Conservation (phyloP, 2,113 vertebrate genomes). For the Prinia subflava region DNA sequence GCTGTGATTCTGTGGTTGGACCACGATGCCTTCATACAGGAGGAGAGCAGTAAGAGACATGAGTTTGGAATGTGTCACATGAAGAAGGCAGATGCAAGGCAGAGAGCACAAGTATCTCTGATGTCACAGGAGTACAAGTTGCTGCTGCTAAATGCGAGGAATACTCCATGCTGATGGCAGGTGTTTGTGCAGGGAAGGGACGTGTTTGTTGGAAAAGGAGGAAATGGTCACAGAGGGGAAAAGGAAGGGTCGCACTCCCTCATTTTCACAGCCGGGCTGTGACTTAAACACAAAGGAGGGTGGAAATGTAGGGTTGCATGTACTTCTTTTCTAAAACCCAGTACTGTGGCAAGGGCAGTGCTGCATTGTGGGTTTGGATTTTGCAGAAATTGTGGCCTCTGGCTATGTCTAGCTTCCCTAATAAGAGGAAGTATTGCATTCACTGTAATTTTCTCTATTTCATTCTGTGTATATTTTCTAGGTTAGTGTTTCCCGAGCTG, state of each 20-base stretch:
- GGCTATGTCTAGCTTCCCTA: neutral
- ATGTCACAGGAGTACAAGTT: neutral
- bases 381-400: neutral
- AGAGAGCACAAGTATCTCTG: neutral
- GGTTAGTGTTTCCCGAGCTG: neutral
- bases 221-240: neutral
- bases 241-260: no score
- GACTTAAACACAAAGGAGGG: neutral
- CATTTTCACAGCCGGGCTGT: neutral
- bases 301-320: neutral
- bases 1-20: neutral
- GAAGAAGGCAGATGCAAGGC: neutral
- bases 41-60: neutral
- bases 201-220: neutral
- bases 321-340: neutral
- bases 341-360: neutral
- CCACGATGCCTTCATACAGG: rapidly evolving
- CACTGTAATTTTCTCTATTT: neutral
- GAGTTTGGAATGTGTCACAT: neutral
- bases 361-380: neutral
- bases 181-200: neutral
- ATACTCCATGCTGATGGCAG: neutral
- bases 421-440: neutral
- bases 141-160: neutral
- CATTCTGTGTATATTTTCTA: neutral